A percentile compares a stretch with the other conserved stretches of the same genome.
Evolutionary conservation across 2,113 vertebrate genomes (phyloP).

Genomic region (Poeciliopsis prolifica): DNA sequence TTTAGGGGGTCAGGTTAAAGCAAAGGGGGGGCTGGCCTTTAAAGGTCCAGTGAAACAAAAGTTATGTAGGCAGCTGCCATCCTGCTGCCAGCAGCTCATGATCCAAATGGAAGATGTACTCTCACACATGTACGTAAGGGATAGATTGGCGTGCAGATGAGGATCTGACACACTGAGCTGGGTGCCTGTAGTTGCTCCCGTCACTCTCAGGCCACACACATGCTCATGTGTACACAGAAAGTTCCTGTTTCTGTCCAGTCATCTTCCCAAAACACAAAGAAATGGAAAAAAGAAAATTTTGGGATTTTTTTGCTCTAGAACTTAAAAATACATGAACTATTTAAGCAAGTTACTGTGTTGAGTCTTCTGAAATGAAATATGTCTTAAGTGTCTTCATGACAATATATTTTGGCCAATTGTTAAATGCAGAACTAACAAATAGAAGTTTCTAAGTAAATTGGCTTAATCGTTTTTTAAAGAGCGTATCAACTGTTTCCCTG

Average conservation of each 20-base stretch:
- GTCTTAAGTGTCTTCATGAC: not conserved
- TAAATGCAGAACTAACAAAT: not conserved
- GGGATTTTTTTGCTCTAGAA: not conserved
- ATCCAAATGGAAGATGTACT: conserved; percentile 61
- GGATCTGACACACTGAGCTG: conserved; percentile 55
- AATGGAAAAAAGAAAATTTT: not conserved
- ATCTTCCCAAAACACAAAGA: not conserved
- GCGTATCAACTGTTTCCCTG: conserved; percentile 34
- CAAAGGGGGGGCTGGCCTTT: conserved; percentile 11
- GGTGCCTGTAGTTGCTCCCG: conserved; percentile 12
- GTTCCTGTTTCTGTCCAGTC: not conserved
- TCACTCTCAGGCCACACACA: not conserved
- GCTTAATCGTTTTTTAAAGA: conserved; percentile 7
- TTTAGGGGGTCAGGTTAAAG: conserved; percentile 8
- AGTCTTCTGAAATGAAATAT: not conserved
- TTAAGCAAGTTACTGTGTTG: not conserved
- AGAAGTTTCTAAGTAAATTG: not conserved
- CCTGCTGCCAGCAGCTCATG: conserved; percentile 54
- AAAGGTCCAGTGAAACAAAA: conserved; percentile 71
- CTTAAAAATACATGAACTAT: too few species aligned
- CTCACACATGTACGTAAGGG: conserved; percentile 38
- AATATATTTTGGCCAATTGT: not conserved
- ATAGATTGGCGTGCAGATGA: conserved; percentile 19
- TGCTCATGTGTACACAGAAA: conserved; percentile 13
- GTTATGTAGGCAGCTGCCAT: conserved; percentile 77